Conservation (phyloP, 2,113 vertebrate genomes). For the Triplophysa dalaica region DNA sequence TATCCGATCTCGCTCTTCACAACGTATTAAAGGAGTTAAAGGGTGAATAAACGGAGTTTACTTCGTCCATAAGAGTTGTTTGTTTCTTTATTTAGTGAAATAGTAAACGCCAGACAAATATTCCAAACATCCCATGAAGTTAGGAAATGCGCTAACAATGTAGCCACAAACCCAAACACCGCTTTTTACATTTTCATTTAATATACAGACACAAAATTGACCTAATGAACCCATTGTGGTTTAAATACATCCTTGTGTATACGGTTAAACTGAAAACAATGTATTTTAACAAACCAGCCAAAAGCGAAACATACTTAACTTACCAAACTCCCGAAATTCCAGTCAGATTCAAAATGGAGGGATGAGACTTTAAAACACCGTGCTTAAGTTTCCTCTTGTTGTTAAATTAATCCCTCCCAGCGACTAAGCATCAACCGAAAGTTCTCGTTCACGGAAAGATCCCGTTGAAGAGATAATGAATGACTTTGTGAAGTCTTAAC, state of each 20-base stretch:
- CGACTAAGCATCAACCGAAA: background rate
- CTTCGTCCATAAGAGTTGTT: background rate
- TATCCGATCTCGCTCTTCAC: background rate
- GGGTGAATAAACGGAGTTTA: background rate
- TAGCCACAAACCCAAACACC: background rate
- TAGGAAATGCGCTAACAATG: conserved; percentile 4
- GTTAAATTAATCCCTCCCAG: background rate
- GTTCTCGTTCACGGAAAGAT: background rate
- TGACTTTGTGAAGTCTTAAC: background rate
- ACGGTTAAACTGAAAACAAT: background rate
- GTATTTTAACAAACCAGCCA: background rate
- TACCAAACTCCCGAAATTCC: conserved; percentile 27
- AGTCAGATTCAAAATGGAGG: conserved; percentile 32
- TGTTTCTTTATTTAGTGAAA: background rate
- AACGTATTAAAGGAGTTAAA: background rate
- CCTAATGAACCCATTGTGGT: too few relatives aligned
- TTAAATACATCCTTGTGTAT: background rate
- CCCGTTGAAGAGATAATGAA: background rate
- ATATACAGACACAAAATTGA: background rate
- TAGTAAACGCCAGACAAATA: conserved; percentile 8
- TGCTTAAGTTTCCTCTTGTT: conserved; percentile 9
- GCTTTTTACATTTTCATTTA: background rate
- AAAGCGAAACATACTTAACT: conserved; percentile 1
- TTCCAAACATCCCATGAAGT: conserved; percentile 36
- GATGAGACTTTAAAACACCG: conserved; percentile 24